A percentile compares a stretch with the other conserved stretches of the same genome.
These are phyloP conservation scores for Morpho helenor DNA, from an alignment of 2,888 invertebrate species.

Conservation along the genomic window DNA sequence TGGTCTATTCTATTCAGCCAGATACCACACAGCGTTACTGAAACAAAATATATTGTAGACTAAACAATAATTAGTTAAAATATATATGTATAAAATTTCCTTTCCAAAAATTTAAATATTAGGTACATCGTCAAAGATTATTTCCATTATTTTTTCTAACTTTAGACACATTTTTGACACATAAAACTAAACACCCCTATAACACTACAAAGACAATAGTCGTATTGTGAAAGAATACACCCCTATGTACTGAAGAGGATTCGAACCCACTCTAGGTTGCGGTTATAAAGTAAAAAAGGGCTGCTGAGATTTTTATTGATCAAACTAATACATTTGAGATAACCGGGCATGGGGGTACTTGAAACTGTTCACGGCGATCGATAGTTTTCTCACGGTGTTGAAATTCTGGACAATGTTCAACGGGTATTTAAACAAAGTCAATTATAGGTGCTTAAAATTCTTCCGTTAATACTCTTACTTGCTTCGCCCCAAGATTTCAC, in stretches of 20 bases:
- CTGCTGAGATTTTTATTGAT: slow-evolving; percentile 37
- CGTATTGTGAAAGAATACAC: slow-evolving; percentile 31
- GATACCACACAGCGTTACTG: no score
- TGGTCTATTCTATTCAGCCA: no score
- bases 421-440: no score
- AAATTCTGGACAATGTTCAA: not conserved
- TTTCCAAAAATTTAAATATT: no score
- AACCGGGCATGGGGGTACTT: slow-evolving; percentile 36
- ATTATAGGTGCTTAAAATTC: no score
- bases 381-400: slow-evolving; percentile 7
- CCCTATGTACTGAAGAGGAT: slow-evolving; percentile 33
- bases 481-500: no score
- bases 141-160: no score
- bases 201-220: slow-evolving; percentile 19
- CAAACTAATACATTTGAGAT: slow-evolving; percentile 34
- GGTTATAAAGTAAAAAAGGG: slow-evolving; percentile 26
- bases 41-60: no score
- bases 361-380: not conserved
- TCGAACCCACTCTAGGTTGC: slow-evolving; percentile 32
- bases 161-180: slow-evolving; percentile 11
- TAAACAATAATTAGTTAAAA: no score
- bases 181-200: slow-evolving; percentile 15
- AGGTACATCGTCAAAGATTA: no score
- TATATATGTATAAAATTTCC: no score
- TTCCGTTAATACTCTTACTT: no score